phyloP scores from a whole-genome alignment of 2,113 vertebrate genomes.

The Illadopsis cleaveri region DNA sequence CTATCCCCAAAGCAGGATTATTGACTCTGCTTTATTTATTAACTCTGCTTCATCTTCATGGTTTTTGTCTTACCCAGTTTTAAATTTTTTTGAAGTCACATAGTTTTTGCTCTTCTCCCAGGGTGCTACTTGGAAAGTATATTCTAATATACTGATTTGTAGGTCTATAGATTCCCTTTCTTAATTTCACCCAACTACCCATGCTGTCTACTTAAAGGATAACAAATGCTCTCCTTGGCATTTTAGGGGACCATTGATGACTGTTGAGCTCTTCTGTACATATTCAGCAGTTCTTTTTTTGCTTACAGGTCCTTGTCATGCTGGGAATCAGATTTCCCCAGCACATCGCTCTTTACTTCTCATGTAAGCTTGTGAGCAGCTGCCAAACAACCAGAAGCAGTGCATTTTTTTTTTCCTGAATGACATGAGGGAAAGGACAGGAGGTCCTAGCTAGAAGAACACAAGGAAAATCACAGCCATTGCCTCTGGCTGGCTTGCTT shows the following conservation, averaged over 20 bases:
- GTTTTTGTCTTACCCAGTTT: not conserved
- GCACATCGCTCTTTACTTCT: slow-evolving; percentile 23
- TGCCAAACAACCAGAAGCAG: not conserved
- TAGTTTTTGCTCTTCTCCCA: not conserved
- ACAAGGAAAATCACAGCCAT: not conserved
- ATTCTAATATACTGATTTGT: not conserved
- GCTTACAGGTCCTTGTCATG: not conserved
- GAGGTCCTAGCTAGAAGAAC: not conserved
- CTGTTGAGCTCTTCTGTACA: not conserved
- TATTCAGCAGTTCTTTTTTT: not conserved
- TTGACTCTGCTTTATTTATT: not conserved
- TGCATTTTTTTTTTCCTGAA: not conserved
- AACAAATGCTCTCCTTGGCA: not conserved
- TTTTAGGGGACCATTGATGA: not conserved
- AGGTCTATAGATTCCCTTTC: not conserved
- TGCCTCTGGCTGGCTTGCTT: not conserved
- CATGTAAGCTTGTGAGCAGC: not conserved
- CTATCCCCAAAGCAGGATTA: not conserved
- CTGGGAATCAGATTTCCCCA: slow-evolving; percentile 38
- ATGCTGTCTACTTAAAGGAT: not conserved
- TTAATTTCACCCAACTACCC: not conserved
- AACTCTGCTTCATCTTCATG: not conserved
- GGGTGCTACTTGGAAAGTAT: not conserved
- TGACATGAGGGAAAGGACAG: not conserved
- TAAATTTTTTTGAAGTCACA: not conserved